Conservation (phyloP, 1,140 invertebrate genomes). For the Pseudomyrmex gracilis region DNA sequence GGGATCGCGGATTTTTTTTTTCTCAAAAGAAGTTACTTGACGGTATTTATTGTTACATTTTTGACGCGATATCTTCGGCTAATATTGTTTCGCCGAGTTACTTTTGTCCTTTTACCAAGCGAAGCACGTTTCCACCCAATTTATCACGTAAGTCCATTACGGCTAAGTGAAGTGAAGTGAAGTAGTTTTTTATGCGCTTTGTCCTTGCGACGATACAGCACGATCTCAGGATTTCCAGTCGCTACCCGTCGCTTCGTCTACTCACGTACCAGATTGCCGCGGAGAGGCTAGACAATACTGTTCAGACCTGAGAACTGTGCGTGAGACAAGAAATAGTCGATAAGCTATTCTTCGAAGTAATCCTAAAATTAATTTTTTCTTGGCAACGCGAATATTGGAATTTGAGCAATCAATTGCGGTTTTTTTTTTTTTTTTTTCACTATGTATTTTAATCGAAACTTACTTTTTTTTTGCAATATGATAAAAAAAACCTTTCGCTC, state of each 20-base stretch:
- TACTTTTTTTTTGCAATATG: too few species aligned
- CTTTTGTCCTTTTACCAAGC: not conserved
- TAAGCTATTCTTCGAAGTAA: slow-evolving; percentile 21
- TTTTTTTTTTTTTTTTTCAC: too few species aligned
- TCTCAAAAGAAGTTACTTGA: not conserved
- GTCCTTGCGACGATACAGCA: slow-evolving; percentile 56
- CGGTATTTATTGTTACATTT: not conserved
- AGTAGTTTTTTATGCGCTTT: slow-evolving; percentile 16
- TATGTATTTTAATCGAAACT: too few species aligned
- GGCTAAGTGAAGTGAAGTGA: not conserved
- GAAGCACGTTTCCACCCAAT: slow-evolving; percentile 32
- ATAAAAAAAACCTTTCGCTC: too few species aligned
- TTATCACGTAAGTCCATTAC: slow-evolving; percentile 35
- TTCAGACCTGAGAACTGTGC: slow-evolving; percentile 15
- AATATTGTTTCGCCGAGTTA: not conserved
- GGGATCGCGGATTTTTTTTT: slow-evolving; percentile 1
- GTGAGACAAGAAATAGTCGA: slow-evolving; percentile 23
- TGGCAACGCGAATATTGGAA: too few species aligned
- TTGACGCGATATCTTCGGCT: not conserved
- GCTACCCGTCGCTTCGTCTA: not conserved
- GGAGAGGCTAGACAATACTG: not conserved
- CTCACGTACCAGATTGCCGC: slow-evolving; percentile 40
- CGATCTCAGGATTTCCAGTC: slow-evolving; percentile 26
- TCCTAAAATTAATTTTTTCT: too few species aligned
- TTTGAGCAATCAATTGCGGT: too few species aligned